These are phyloP conservation scores for Syngnathus typhle DNA, from an alignment of 2,113 vertebrate genomes.

Conservation along the genomic window DNA sequence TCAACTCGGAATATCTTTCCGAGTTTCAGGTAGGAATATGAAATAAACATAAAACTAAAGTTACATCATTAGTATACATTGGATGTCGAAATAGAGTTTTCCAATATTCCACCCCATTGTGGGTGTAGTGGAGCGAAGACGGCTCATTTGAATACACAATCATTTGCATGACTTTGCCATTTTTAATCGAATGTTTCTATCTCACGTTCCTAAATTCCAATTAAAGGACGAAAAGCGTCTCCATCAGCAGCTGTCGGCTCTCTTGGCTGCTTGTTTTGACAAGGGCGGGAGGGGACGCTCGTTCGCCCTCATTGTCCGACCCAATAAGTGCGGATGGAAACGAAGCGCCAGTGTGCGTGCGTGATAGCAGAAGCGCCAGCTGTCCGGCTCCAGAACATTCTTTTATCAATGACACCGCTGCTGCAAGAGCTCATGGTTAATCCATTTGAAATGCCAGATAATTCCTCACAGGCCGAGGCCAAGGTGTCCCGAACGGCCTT, in stretches of 20 bases:
- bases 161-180: constrained; percentile 8
- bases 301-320: constrained; percentile 21
- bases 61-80: background rate
- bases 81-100: background rate
- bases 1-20: background rate
- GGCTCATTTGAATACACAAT: constrained; percentile 19
- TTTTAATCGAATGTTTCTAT: constrained; percentile 16
- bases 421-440: constrained; percentile 28
- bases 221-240: constrained; percentile 15
- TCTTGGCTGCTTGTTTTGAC: constrained; percentile 42
- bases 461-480: constrained; percentile 23
- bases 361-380: constrained; percentile 5
- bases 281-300: constrained; percentile 16
- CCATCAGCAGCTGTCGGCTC: constrained; percentile 35
- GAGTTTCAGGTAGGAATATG: background rate
- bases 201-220: constrained; percentile 1
- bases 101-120: background rate
- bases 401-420: constrained; percentile 20
- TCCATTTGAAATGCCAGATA: constrained; percentile 34
- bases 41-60: background rate
- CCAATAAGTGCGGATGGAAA: constrained; percentile 33
- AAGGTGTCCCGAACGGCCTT: constrained; percentile 36
- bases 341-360: constrained; percentile 4
- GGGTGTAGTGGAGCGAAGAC: background rate
- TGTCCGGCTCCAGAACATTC: constrained; percentile 10